These are phyloP conservation scores for Astyanax mexicanus DNA, from an alignment of 2,797 vertebrate species.

Conservation along the genomic window DNA sequence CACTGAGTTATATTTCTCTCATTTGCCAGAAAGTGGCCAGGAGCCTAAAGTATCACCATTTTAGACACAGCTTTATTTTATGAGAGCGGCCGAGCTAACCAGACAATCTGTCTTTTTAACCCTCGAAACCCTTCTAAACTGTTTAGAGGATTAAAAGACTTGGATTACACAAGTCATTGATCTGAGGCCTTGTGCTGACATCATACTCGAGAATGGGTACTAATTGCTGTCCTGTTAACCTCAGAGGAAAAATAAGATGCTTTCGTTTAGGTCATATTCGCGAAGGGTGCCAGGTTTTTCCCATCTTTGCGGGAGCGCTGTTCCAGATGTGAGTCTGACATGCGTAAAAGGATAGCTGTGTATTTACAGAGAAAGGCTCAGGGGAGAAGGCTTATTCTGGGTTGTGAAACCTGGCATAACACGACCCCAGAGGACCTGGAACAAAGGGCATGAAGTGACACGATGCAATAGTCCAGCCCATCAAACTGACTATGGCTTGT, in stretches of 20 bases:
- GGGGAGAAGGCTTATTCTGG: conserved; percentile 44
- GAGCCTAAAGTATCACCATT: conserved; percentile 9
- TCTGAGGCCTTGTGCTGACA: conserved; percentile 22
- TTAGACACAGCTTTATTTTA: conserved; percentile 12
- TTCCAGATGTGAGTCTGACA: conserved; percentile 55
- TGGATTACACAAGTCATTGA: conserved; percentile 19
- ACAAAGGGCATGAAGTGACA: conserved; percentile 36
- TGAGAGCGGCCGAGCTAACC: not conserved
- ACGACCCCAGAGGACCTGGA: conserved; percentile 38
- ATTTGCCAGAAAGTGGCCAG: conserved; percentile 13
- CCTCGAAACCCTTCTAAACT: not conserved
- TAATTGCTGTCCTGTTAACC: conserved; percentile 29
- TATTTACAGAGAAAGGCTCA: conserved; percentile 52
- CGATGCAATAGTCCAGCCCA: conserved; percentile 34
- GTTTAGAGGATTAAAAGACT: not conserved
- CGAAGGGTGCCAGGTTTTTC: conserved; percentile 17
- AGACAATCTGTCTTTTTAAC: conserved; percentile 21
- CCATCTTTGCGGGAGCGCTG: conserved; percentile 33
- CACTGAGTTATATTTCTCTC: conserved; percentile 10
- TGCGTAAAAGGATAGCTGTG: conserved; percentile 51
- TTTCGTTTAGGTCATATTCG: conserved; percentile 48
- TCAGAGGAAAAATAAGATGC: conserved; percentile 17
- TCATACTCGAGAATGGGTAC: conserved; percentile 26
- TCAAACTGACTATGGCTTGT: conserved; percentile 38
- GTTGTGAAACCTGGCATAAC: conserved; percentile 52